Evolutionary conservation across 2,113 vertebrate genomes (phyloP).

Genomic region (Aphyosemion australe): DNA sequence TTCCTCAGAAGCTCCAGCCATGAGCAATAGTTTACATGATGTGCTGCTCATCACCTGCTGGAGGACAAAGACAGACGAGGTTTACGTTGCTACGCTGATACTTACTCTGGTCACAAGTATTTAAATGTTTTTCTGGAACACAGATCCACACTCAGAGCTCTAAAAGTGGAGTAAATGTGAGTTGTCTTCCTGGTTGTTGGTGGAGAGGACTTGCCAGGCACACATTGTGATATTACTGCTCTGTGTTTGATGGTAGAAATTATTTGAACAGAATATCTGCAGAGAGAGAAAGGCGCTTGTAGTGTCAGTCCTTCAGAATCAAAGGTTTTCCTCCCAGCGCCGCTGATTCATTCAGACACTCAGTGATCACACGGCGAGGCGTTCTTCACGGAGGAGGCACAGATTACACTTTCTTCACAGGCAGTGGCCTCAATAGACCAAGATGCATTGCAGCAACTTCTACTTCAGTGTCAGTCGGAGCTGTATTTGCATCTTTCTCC

Average conservation of each 20-base stretch:
- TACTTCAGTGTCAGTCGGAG: background rate
- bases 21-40: constrained; percentile 15
- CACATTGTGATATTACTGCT: background rate
- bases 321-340: constrained; percentile 14
- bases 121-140: background rate
- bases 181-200: background rate
- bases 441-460: constrained; percentile 34
- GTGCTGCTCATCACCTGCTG: background rate
- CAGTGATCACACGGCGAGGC: constrained; percentile 30
- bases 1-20: constrained; percentile 1
- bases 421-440: constrained; percentile 31
- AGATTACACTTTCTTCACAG: constrained; percentile 25
- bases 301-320: constrained; percentile 8
- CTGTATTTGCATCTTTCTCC: background rate
- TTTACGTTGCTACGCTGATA: too few relatives aligned
- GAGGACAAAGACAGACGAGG: background rate
- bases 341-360: constrained; percentile 9
- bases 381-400: constrained; percentile 32
- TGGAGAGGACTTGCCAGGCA: background rate
- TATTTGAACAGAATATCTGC: background rate
- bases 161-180: background rate
- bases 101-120: background rate
- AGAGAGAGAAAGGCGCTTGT: background rate
- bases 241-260: background rate
- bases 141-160: background rate